These are phyloP conservation scores for Morphnarchus princeps DNA, from an alignment of 2,113 vertebrate genomes.

Conservation along the genomic window DNA sequence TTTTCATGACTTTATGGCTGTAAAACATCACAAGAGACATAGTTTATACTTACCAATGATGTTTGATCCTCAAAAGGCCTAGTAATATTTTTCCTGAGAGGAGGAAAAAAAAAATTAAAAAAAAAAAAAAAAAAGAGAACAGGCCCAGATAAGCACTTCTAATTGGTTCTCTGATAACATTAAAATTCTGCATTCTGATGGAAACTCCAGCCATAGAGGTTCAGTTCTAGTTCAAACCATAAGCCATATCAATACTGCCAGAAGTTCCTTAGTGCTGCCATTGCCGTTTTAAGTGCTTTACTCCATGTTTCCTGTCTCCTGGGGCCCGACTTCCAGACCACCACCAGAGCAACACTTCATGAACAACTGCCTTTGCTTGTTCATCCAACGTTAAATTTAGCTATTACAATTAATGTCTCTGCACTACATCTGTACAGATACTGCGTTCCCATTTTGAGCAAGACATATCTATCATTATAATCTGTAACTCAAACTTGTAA, in stretches of 20 bases:
- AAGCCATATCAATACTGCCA: not conserved
- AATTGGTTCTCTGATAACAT: not conserved
- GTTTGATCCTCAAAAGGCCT: slow-evolving; percentile 97
- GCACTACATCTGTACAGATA: not conserved
- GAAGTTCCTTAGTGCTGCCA: not conserved
- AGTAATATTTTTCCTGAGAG: slow-evolving; percentile 90
- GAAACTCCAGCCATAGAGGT: not conserved
- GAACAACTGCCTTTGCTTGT: not conserved
- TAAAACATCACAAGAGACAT: not conserved
- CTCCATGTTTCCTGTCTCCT: not conserved
- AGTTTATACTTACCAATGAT: slow-evolving; percentile 81
- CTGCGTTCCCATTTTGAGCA: not conserved
- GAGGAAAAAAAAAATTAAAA: not conserved
- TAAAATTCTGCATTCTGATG: not conserved
- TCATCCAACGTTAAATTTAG: not conserved
- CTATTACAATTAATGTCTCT: not conserved
- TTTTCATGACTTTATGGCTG: not conserved
- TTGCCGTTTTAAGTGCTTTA: not conserved
- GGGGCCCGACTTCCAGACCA: not conserved
- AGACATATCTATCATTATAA: not conserved
- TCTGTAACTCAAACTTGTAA: not conserved
- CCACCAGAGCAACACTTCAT: not conserved
- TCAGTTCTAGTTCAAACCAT: not conserved
- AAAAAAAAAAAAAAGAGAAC: not conserved
- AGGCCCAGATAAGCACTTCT: not conserved